Evolutionary conservation across 2,113 vertebrate genomes (phyloP), one percentile per base, ranked within the genome.

Genomic region (Corydoras sp.): DNA sequence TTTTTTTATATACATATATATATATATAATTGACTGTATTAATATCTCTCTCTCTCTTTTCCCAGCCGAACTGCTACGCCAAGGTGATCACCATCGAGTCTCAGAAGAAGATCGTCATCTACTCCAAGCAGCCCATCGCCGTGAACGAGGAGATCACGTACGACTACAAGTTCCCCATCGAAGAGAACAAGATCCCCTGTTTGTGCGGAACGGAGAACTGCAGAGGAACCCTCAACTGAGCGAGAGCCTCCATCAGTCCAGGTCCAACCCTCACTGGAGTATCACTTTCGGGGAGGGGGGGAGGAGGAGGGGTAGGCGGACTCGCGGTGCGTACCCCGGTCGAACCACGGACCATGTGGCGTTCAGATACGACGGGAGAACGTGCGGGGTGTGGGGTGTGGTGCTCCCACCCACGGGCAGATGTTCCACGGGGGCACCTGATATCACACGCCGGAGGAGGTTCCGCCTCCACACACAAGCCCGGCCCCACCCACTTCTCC

Each of bases 41-140:
- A 8, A 24, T 53, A 12, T 15, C 15, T 49, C 5, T 0, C 31
- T 43, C 30, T 48, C 14, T 58, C 35, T n/a, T 15, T 59, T 14
- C 72, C 0, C 70, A 98, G 95, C 95, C 95, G 69, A 98, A 95
- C 83, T 98, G 95, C 83, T 98, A 98, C 0, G 95, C 95, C 79
- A 98, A 97, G 90, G 95, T 98, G 3, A 98, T 97, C 89, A 97
- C 95, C 82, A 94, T 98, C 5, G 94, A 97, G 85, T 92, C 95
- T 2, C 95, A 98, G 90, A 98, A 98, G 82, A 97, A 97, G 82
- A 98, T 98, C 0, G 95, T 98, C 67, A 98, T 97, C 81, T 98
- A 98, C 87, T 98, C 95, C 0, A 98, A 98, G 86, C 95, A 98
- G 85, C 82, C 95, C 3, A 98, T 98, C 4, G 89, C 91, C 0